These are phyloP conservation scores for Eristalinus sepulchralis DNA, from an alignment of 2,888 invertebrate species.

Conservation along the genomic window DNA sequence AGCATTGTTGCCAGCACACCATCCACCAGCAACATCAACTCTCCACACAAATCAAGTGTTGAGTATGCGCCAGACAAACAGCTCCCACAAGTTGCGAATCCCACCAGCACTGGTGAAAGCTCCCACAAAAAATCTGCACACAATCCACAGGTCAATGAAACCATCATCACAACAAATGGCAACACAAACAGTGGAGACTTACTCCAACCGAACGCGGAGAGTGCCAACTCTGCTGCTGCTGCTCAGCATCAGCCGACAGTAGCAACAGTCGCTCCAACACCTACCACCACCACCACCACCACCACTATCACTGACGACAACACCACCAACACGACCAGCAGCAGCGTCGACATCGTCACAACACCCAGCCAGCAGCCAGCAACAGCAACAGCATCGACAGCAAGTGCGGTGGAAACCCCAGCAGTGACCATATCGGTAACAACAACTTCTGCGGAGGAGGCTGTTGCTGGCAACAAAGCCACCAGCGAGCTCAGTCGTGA, in stretches of 20 bases:
- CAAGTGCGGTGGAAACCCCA: slow-evolving; percentile 64
- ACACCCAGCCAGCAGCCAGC: slow-evolving; percentile 52
- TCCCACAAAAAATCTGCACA: slow-evolving; percentile 62
- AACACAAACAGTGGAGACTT: slow-evolving; percentile 75
- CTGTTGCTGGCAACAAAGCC: slow-evolving; percentile 75
- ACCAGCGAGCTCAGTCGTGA: slow-evolving; percentile 78
- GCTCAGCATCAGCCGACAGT: slow-evolving; percentile 52
- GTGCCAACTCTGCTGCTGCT: slow-evolving; percentile 61
- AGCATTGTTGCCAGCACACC: slow-evolving; percentile 51
- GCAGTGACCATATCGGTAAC: slow-evolving; percentile 69
- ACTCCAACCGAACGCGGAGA: slow-evolving; percentile 72
- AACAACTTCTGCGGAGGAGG: slow-evolving; percentile 65
- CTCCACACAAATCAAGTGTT: slow-evolving; percentile 52
- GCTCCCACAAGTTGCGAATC: slow-evolving; percentile 66
- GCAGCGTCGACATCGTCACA: not conserved
- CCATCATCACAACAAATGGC: slow-evolving; percentile 58
- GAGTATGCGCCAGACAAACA: slow-evolving; percentile 61
- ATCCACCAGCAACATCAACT: slow-evolving; percentile 47
- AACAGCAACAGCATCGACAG: slow-evolving; percentile 42
- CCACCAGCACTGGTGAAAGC: slow-evolving; percentile 67
- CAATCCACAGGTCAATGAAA: slow-evolving; percentile 68
- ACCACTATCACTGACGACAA: slow-evolving; percentile 24
- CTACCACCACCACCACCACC: slow-evolving; percentile 63
- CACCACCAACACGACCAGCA: slow-evolving; percentile 17
- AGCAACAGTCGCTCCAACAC: slow-evolving; percentile 59